Evolutionary conservation across 2,113 vertebrate species (phyloP).

Genomic region (Tetraodon nigroviridis): DNA sequence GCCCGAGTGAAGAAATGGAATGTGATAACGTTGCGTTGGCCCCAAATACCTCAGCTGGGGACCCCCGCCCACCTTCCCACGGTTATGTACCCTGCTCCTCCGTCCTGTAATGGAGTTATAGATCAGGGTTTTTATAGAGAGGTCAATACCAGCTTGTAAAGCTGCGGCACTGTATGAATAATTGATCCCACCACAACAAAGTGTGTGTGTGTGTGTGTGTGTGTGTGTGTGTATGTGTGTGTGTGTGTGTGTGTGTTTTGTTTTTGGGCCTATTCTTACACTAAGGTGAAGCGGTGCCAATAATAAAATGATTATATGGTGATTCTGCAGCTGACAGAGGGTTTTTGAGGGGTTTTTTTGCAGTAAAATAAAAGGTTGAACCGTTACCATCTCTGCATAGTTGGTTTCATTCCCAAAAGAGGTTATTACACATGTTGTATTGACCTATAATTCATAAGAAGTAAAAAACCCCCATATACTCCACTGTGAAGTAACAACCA

Average conservation of each 20-base stretch:
- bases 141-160: slow-evolving; percentile 64
- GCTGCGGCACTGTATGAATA: slow-evolving; percentile 53
- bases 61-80: slow-evolving; percentile 11
- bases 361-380: slow-evolving; percentile 8
- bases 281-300: slow-evolving; percentile 42
- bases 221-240: slow-evolving; percentile 15
- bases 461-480: too few species aligned
- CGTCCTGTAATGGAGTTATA: slow-evolving; percentile 64
- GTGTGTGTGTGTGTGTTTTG: slow-evolving; percentile 12
- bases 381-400: too few species aligned
- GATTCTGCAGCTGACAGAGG: slow-evolving; percentile 50
- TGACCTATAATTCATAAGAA: too few species aligned
- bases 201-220: slow-evolving; percentile 13
- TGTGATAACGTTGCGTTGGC: too few species aligned
- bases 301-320: slow-evolving; percentile 63
- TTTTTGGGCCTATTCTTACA: slow-evolving; percentile 53
- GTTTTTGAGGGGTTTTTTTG: slow-evolving; percentile 33
- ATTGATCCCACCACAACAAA: slow-evolving; percentile 54
- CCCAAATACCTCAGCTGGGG: too few species aligned
- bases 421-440: too few species aligned
- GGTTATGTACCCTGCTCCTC: slow-evolving; percentile 29
- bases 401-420: too few species aligned
- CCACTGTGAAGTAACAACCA: too few species aligned
- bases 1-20: too few species aligned
- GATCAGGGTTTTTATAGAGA: slow-evolving; percentile 68